Evolutionary conservation across 1,140 invertebrate species (phyloP), one percentile per base, ranked within the genome.

Genomic region (Stenopsyche tienmushanensis): DNA sequence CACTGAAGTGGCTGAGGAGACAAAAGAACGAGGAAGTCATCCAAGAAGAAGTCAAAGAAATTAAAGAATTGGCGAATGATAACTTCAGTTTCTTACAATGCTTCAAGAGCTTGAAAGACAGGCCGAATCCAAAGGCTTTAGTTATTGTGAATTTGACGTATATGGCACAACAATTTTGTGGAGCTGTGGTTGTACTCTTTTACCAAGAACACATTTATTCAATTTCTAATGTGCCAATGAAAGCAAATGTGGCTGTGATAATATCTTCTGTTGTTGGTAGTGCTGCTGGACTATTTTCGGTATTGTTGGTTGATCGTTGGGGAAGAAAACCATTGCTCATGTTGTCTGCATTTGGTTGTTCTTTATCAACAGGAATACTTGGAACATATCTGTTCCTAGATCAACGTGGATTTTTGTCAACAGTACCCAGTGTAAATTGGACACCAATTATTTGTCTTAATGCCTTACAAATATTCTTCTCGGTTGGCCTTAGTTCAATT

Each of bases 141-240:
- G 54, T 29, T 1, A 70, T 70, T 34, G 42, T 70, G 1, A 70
- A 70, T 21, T 3, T 70, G 3, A 64, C 62, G 1, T 62, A 62
- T 39, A 21, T 67, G 10, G 52, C 54, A 3, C 69, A 70, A 57
- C 47, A 58, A 39, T 17, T 70, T 24, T 65, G 65, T 42, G 69
- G 69, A n/a, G 69, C 69, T n/a, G 57, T 70, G 3, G 62, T 70
- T 3, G 58, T 67, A 1, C 45, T 67, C 26, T 70, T 70, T 53
- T 70, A 70, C 53, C 69, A 70, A 65, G 69, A 70, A 34, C 65
- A 70, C 17, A 70, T 70, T 13, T 67, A 65, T 21, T 2, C 26
- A 41, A 20, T 64, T 23, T 21, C 49, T 3, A 42, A 57, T 23
- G 47, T 53, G 2, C 64, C 62, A 8, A 57, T 70, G 13, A 45